phyloP scores from a whole-genome alignment of 2,888 invertebrate genomes.

The Mesorhabditis belari region DNA sequence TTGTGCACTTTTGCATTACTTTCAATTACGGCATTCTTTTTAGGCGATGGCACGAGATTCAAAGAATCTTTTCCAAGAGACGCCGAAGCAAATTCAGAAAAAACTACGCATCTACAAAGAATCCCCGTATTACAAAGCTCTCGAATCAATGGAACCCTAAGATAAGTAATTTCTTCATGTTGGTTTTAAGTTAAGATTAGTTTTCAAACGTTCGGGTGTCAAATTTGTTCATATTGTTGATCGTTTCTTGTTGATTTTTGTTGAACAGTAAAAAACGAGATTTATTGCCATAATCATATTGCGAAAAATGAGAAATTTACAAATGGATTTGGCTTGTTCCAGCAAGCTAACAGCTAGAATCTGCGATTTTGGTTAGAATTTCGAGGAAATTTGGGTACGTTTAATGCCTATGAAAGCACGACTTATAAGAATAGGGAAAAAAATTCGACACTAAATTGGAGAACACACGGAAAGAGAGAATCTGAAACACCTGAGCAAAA shows the following conservation, averaged over 20 bases:
- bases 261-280: neutral
- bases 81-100: conserved; percentile 44
- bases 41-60: conserved; percentile 47
- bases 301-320: too few relatives aligned
- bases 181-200: neutral
- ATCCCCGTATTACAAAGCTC: conserved; percentile 4
- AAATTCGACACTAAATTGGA: too few relatives aligned
- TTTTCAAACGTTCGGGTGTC: neutral
- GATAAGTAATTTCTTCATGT: neutral
- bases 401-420: too few relatives aligned
- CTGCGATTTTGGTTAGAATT: too few relatives aligned
- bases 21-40: conserved; percentile 4
- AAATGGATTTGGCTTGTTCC: too few relatives aligned
- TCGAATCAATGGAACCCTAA: neutral
- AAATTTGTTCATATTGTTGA: neutral
- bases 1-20: neutral
- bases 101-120: conserved; percentile 37
- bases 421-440: too few relatives aligned
- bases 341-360: too few relatives aligned
- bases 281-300: neutral
- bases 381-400: too few relatives aligned
- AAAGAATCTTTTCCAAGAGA: conserved; percentile 44
- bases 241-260: neutral
- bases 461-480: too few relatives aligned
- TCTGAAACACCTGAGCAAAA: neutral